Conservation (phyloP, 2,797 vertebrate species). For the Paedocypris micromegethes region DNA sequence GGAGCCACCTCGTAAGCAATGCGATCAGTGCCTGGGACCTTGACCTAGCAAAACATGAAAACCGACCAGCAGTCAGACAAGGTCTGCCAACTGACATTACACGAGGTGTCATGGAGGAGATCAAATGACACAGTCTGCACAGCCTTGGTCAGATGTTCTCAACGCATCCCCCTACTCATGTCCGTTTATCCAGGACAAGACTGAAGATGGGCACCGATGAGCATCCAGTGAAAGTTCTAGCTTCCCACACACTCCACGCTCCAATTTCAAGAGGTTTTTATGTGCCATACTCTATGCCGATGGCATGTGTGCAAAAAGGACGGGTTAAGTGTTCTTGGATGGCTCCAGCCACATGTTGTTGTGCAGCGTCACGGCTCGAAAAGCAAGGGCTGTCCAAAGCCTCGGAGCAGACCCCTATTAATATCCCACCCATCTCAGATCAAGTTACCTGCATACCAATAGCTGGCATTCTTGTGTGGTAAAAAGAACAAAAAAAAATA, state of each 20-base stretch:
- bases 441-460: constrained; percentile 36
- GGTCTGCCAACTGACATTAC: constrained; percentile 21
- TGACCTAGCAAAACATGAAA: constrained; percentile 22
- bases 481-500: background rate
- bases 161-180: constrained; percentile 3
- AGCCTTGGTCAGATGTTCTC: constrained; percentile 2
- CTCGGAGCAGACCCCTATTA: constrained; percentile 58
- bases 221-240: constrained; percentile 25
- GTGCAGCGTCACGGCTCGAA: constrained; percentile 59
- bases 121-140: constrained; percentile 10
- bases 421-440: constrained; percentile 53
- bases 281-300: background rate
- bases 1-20: constrained; percentile 14
- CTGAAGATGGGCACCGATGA: constrained; percentile 13
- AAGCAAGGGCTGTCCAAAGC: constrained; percentile 42
- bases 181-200: constrained; percentile 21
- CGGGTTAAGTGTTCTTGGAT: constrained; percentile 20
- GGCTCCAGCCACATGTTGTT: constrained; percentile 43
- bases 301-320: constrained; percentile 71
- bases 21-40: constrained; percentile 23
- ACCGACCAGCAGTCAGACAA: constrained; percentile 15
- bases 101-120: constrained; percentile 21
- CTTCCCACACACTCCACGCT: too few species aligned
- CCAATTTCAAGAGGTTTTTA: too few species aligned
- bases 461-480: constrained; percentile 36